Percentiles rank a stretch among this genome's conserved stretches.
These are phyloP conservation scores for Zaprionus tsacasi DNA, from an alignment of 1,140 invertebrate species.

Conservation along the genomic window DNA sequence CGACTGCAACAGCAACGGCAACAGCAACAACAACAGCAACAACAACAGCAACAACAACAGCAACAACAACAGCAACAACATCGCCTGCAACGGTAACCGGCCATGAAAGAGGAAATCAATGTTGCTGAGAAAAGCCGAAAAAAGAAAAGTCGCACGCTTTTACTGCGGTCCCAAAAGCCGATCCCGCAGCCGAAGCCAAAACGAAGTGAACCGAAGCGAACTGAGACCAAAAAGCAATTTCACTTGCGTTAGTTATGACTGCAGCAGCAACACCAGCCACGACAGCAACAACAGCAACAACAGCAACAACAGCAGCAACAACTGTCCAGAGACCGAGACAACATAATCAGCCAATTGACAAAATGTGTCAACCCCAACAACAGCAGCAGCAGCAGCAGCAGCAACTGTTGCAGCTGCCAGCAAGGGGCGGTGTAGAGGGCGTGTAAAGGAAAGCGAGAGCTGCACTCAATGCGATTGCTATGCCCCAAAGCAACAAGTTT, in stretches of 20 bases:
- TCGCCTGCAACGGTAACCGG: slow-evolving; percentile 46
- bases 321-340: slow-evolving; percentile 43
- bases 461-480: slow-evolving; percentile 32
- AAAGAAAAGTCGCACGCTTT: slow-evolving; percentile 72
- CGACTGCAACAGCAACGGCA: slow-evolving; percentile 35
- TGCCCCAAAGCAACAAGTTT: slow-evolving; percentile 49
- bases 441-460: slow-evolving; percentile 23
- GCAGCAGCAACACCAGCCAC: slow-evolving; percentile 37
- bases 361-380: slow-evolving; percentile 62
- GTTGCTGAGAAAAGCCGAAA: slow-evolving; percentile 59
- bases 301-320: slow-evolving; percentile 6
- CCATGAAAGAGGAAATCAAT: slow-evolving; percentile 78
- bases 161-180: slow-evolving; percentile 20
- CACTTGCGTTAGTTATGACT: slow-evolving; percentile 70
- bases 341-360: slow-evolving; percentile 77
- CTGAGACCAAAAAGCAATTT: slow-evolving; percentile 65
- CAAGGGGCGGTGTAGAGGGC: slow-evolving; percentile 1
- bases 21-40: slow-evolving; percentile 14
- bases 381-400: slow-evolving; percentile 12
- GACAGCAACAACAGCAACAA: slow-evolving; percentile 9
- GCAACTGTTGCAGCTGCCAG: background rate
- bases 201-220: slow-evolving; percentile 4
- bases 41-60: slow-evolving; percentile 14
- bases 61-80: slow-evolving; percentile 12
- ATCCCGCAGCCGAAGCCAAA: background rate